Evolutionary conservation across 2,888 invertebrate genomes (phyloP), one percentile per base, ranked within the genome.

Genomic region (Petrophora chlorosata): DNA sequence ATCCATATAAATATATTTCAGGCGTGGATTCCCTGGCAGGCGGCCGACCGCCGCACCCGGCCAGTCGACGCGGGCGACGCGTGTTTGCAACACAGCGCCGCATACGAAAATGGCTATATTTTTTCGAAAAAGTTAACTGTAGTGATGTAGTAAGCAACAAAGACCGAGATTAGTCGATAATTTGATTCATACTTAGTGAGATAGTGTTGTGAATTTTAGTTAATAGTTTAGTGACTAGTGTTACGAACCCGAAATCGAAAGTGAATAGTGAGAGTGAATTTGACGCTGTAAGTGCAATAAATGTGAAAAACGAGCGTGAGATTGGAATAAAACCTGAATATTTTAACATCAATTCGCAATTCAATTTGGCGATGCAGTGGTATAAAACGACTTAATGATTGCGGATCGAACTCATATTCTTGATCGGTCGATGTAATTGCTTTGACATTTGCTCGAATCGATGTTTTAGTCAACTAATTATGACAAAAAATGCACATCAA

Each of bases 1-100:
- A 83, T 82, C 76, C 75, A 85, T 76, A 79, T 76, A 85, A 85
- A 85, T 86, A 87, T 84, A 76, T 84, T 82, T 83, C 82, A 82
- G 82, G 70, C 78, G 69, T 76, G 75, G 79, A 83, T 76, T 83
- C 79, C 76, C 84, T 87, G 88, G 88, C 87, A 85, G 77, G 56
- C 76, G 72, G 83, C 85, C 85, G 83, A 83, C 76, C 71, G 83
- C 85, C 85, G 83, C 83, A 79, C 67, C 65, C 73, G 74, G 73
- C 78, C 88, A 87, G 87, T 86, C 82, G 78, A 75, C 70, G 77
- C 73, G 76, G 72, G 76, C 78, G 78, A 67, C 76, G 82, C 74
- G 81, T 76, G 81, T 65, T 71, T 82, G 59, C 72, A 79, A 75
- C 79, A 80, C 77, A 67, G 28, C 12, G 49, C 52, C 50, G 34